A percentile compares a stretch with the other conserved stretches of the same genome.
Evolutionary conservation across 35 echinoderm and acorn worm species (phyloP).

Genomic region (Eucidaris tribuloides): DNA sequence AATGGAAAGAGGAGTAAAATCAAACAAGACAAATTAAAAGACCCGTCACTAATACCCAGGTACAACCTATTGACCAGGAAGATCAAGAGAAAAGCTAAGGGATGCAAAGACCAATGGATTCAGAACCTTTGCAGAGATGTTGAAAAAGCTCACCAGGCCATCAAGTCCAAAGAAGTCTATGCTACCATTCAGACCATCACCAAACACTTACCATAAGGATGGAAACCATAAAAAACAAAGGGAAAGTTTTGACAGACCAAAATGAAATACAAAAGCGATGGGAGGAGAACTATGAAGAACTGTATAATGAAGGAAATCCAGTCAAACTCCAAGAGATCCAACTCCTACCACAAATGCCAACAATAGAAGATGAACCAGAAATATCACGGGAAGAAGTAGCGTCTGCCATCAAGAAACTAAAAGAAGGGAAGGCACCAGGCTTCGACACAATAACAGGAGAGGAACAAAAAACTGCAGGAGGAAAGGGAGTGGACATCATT

Average conservation of each 20-base stretch:
- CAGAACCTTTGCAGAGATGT: conserved; percentile 1
- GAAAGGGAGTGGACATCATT: too few species aligned
- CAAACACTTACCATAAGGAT: background rate
- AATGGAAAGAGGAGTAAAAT: conserved; percentile 6
- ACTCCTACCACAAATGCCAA: too few species aligned
- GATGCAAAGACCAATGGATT: conserved; percentile 35
- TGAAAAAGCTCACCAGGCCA: too few species aligned
- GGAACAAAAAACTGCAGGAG: too few species aligned
- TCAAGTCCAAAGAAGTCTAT: conserved; percentile 29
- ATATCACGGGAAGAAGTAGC: too few species aligned
- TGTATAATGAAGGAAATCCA: too few species aligned
- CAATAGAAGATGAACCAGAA: too few species aligned
- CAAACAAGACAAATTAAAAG: background rate
- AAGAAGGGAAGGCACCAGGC: too few species aligned
- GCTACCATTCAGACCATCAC: conserved; percentile 16
- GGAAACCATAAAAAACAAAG: background rate
- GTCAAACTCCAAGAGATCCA: too few species aligned
- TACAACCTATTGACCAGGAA: conserved; percentile 36
- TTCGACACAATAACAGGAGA: too few species aligned
- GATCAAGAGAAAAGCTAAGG: conserved; percentile 36
- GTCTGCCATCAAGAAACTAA: too few species aligned
- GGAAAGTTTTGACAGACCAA: background rate
- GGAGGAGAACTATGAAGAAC: background rate
- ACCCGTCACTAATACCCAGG: background rate
- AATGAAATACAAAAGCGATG: background rate